Evolutionary conservation across 2,113 vertebrate species (phyloP), one percentile per base, ranked within the genome.

Genomic region (Mastomys coucha): DNA sequence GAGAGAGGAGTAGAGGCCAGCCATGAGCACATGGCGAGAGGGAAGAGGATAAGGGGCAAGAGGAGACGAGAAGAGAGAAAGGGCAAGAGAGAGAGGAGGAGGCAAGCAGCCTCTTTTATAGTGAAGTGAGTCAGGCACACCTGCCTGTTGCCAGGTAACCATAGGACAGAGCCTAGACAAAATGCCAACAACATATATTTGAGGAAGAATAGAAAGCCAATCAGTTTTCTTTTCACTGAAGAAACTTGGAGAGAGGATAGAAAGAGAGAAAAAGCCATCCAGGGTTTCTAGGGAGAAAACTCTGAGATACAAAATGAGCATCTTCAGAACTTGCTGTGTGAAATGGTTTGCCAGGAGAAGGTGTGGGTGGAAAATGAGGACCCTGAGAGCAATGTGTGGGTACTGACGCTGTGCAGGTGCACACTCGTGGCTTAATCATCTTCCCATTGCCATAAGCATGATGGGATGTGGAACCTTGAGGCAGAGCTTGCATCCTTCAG

Each of bases 371-470:
- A 58, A 82, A 93, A 90, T 31, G 12, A 12, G 87, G 10, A 9
- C 45, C 82, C 53, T 72, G 22, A 84, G 69, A 94, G 39, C 58
- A 3, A 33, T 2, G 0, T 19, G 20, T 14, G 2, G 4, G 56
- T 22, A 17, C 49, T 13, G 69, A 49, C 58, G 76, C n/a, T 89
- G 53, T 70, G 51, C 5, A 7, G 28, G 36, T 51, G n/a, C 75
- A 88, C 20, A 12, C 36, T 45, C 4, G 14, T 58, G 8, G 13
- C 58, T 17, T 49, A 51, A 31, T 45, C 58, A 42, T 28, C 63
- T 28, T 84, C 82, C 12, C 28, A 76, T 95, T 67, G 2, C 69
- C 87, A 88, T 95, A 84, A 86, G 94, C 67, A 85, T 12, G 69
- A 90, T 36, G 31, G 39, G 24, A 45, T 53, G 10, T 5, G 36